These are phyloP conservation scores for Drosophila seclusa DNA, from an alignment of 2,888 invertebrate species.

Conservation along the genomic window DNA sequence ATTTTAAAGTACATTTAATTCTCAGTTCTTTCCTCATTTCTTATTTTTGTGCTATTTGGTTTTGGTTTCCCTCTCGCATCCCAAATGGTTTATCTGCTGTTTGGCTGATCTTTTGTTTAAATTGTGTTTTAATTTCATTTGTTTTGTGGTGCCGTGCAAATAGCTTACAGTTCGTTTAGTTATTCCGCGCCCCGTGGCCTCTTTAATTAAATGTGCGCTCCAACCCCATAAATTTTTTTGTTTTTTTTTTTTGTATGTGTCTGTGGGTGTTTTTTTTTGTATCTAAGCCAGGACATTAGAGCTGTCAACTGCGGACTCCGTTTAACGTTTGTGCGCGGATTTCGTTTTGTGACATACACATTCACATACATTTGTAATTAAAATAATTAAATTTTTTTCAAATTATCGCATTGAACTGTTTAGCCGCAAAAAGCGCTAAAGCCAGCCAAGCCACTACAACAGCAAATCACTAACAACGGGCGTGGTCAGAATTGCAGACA, in stretches of 20 bases:
- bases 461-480: slow-evolving; percentile 10
- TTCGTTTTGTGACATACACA: neutral
- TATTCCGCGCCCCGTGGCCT: slow-evolving; percentile 15
- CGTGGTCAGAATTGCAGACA: slow-evolving; percentile 32
- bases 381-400: slow-evolving; percentile 18
- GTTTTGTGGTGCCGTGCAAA: slow-evolving; percentile 48
- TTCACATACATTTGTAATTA: slow-evolving; percentile 12
- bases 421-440: slow-evolving; percentile 3
- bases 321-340: neutral
- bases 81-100: slow-evolving; percentile 16
- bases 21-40: slow-evolving; percentile 1
- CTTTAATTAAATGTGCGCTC: slow-evolving; percentile 56
- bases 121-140: slow-evolving; percentile 7
- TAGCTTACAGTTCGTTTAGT: slow-evolving; percentile 26
- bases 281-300: slow-evolving; percentile 13
- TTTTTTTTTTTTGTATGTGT: neutral
- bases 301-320: neutral
- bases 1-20: slow-evolving; percentile 46
- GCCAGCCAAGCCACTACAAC: slow-evolving; percentile 2
- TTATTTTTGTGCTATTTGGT: slow-evolving; percentile 2
- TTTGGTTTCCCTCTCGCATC: slow-evolving; percentile 10
- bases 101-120: slow-evolving; percentile 10
- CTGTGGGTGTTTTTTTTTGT: slow-evolving; percentile 1
- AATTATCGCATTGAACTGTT: slow-evolving; percentile 27
- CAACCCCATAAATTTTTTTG: slow-evolving; percentile 43